Evolutionary conservation across 2,113 vertebrate genomes (phyloP).

Genomic region (Herpailurus yagouaroundi): DNA sequence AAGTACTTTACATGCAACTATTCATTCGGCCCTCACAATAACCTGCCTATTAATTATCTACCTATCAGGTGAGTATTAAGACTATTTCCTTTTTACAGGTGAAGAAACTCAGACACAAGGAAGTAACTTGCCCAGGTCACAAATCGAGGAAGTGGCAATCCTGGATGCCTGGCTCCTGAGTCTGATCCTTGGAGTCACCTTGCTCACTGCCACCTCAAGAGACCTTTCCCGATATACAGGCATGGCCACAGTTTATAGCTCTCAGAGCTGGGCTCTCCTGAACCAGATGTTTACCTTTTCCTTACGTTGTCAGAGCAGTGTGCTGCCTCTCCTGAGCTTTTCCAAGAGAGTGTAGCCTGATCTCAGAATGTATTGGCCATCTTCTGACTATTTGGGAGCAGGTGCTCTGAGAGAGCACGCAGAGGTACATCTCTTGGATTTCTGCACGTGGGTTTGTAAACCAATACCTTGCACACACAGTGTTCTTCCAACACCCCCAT

Average conservation of each 20-base stretch:
- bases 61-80: not conserved
- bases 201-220: not conserved
- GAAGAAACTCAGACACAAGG: not conserved
- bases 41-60: too few species aligned
- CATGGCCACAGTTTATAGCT: rapidly evolving
- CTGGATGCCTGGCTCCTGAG: not conserved
- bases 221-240: not conserved
- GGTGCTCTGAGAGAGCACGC: not conserved
- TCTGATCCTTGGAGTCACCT: not conserved
- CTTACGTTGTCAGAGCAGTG: not conserved
- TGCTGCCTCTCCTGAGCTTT: not conserved
- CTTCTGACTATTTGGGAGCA: not conserved
- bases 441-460: not conserved
- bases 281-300: not conserved
- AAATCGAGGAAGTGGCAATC: not conserved
- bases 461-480: not conserved
- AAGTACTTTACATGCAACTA: not conserved
- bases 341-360: not conserved
- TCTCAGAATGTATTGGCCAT: not conserved
- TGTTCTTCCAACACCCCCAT: not conserved
- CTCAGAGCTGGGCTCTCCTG: not conserved
- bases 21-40: not conserved
- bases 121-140: not conserved
- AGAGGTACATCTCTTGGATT: not conserved
- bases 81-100: not conserved